Evolutionary conservation across 2,797 vertebrate species (phyloP).

Genomic region (Pangasius djambal): DNA sequence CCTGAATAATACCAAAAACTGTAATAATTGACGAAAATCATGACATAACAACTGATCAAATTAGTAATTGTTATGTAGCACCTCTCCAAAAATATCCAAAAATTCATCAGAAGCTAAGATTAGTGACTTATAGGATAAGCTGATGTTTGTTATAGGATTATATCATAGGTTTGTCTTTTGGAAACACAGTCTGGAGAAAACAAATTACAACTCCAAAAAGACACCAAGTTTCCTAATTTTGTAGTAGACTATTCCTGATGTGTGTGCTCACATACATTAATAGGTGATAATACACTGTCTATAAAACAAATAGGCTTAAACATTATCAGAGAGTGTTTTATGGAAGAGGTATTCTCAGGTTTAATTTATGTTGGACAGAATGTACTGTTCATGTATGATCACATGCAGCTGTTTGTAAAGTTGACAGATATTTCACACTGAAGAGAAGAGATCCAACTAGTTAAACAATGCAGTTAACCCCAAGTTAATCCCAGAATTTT

Average conservation of each 20-base stretch:
- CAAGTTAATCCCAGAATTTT: neutral
- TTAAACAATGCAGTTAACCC: neutral
- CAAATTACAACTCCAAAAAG: neutral
- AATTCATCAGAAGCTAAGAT: neutral
- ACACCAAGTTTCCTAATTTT: neutral
- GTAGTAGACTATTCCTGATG: neutral
- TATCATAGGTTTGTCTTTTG: neutral
- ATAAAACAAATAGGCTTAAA: neutral
- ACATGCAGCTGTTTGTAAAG: neutral
- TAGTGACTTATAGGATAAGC: neutral
- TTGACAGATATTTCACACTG: neutral
- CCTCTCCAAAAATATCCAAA: neutral
- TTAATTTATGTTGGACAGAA: neutral
- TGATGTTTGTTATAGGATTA: neutral
- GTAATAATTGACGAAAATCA: neutral
- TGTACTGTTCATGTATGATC: neutral
- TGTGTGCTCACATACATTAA: no score
- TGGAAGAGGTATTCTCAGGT: neutral
- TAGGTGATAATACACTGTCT: neutral
- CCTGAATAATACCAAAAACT: neutral
- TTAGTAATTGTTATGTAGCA: neutral
- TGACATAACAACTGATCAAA: neutral
- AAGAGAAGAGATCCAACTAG: neutral
- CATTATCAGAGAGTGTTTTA: neutral
- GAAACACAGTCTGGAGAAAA: no score